Evolutionary conservation across 2,113 vertebrate species (phyloP), one percentile per base, ranked within the genome.

Genomic region (Proteles cristata): DNA sequence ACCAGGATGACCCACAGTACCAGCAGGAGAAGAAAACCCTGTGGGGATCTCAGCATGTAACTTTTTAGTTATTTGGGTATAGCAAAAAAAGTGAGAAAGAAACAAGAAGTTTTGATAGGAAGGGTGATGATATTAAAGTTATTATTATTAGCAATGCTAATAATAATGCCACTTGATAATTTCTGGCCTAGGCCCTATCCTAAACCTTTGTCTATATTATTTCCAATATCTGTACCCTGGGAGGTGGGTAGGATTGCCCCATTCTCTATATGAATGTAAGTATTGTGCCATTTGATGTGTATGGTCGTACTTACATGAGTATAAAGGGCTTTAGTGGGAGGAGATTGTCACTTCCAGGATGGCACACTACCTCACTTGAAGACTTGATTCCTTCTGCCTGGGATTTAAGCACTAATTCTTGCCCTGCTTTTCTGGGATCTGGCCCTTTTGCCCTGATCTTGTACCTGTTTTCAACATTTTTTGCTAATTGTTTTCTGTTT

Each of bases 1-100:
- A 97, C 93, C 77, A 89, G 74, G 94, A 97, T 95, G 96, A 93
- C 96, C 96, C 69, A 53, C 14, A 96, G 94, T 65, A 95, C 55
- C 80, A 93, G 95, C 26, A 93, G 93, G 73, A 94, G 85, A 95
- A 74, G 93, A 91, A 94, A 97, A 74, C 11, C 74, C 94, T 35
- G 4, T 58, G 66, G 94, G 84, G 87, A 79, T 55, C 74, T 26
- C 65, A 92, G 65, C 50, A 16, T 68, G 26, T 80, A 95, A 87
- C 90, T 84, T 94, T 33, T 55, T 45, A 31, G 77, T 94, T 97
- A 88, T 95, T 61, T 90, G 63, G 88, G 45, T 48, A 21, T 17
- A 84, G 58, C 0, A 28, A 88, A 55, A 43, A 71, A 63, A 55
- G 65, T 7, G 68, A 87, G 33, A 12, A 63, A 74, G 77, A 66